Evolutionary conservation across 2,888 invertebrate genomes (phyloP), one percentile per base, ranked within the genome.

Genomic region (Mystacides longicornis): DNA sequence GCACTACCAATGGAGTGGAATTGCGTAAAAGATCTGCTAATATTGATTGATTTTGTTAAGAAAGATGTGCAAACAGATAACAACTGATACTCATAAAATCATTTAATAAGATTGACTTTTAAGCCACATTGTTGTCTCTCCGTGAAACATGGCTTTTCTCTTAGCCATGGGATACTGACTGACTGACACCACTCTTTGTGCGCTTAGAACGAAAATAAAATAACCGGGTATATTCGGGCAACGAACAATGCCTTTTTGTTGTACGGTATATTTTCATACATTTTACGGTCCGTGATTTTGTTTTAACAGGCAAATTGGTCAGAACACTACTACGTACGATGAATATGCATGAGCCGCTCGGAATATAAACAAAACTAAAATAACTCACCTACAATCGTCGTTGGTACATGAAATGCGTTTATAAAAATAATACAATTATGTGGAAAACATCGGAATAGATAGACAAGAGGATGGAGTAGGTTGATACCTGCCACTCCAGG

Each of bases 261-360:
- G 58, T 60, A 60, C 60, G 58, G 60, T 60, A 60, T 60, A 61
- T 61, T 59, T 61, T 59, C 61, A 61, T 61, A 61, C 61, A 61
- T 61, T 61, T 61, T 57, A 61, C 61, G 61, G 61, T 61, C 61
- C 58, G 61, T 59, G 61, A 55, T 58, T 59, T 57, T 57, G 61
- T 59, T 59, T 60, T 59, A 60, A 61, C 61, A 59, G 61, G 61
- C 59, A 61, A 61, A 61, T 61, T 61, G 61, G 61, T 61, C 61
- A 59, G 61, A 61, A 58, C 59, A 57, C 59, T n/a, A 57, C 60
- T 49, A 55, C n/a, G n/a, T 48, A 49, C 52, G 54, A 54, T 60
- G 60, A 60, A 60, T 60, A 60, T 60, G 60, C 51, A 60, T 60
- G 60, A 60, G 57, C 47, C 56, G 42, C 57, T 58, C 60, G 55